Conservation (phyloP, 2,888 invertebrate species). For the Adineta ricciae region DNA sequence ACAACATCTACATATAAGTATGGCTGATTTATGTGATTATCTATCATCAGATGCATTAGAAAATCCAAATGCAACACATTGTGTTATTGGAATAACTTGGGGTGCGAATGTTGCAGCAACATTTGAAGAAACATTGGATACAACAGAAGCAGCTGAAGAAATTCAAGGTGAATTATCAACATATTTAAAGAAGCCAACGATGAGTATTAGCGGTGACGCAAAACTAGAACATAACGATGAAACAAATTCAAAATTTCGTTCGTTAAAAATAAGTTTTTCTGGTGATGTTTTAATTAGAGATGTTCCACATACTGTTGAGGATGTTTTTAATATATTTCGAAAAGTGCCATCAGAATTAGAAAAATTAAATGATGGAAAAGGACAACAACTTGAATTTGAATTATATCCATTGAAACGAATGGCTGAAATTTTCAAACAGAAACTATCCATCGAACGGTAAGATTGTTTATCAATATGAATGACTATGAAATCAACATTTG, state of each 20-base stretch:
- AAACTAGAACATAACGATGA: background rate
- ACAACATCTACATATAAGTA: no score
- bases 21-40: background rate
- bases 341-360: background rate
- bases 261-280: background rate
- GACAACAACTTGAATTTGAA: background rate
- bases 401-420: background rate
- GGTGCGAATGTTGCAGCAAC: background rate
- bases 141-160: no score
- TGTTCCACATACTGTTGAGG: background rate
- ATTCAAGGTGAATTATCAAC: background rate
- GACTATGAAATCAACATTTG: no score
- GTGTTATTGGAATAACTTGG: background rate
- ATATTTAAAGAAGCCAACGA: background rate
- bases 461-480: no score
- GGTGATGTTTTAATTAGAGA: background rate
- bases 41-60: background rate
- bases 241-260: background rate
- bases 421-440: background rate
- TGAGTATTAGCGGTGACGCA: background rate
- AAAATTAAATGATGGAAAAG: background rate
- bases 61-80: background rate
- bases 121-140: no score
- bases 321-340: background rate
- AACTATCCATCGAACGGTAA: no score